A percentile compares a stretch with the other conserved stretches of the same genome.
phyloP scores from a whole-genome alignment of 2,888 invertebrate genomes.

The Marronus borbonicus region DNA sequence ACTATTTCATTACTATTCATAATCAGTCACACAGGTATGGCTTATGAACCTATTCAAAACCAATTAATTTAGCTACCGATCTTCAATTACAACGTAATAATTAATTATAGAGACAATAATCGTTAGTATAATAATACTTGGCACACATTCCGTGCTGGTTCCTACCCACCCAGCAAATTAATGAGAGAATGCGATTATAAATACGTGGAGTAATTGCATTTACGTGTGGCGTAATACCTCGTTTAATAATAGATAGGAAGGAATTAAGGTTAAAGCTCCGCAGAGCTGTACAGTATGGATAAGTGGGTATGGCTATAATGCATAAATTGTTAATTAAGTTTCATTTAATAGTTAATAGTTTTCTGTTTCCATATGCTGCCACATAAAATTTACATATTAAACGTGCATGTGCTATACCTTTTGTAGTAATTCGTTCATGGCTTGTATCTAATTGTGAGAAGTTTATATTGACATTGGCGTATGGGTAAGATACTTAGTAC shows the following conservation, averaged over 20 bases:
- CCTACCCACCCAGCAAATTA: constrained; percentile 21
- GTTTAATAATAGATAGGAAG: constrained; percentile 1
- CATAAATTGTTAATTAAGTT: constrained; percentile 1
- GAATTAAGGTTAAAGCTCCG: neutral
- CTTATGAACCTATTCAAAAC: neutral
- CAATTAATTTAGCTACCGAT: neutral
- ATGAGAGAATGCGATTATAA: constrained; percentile 36
- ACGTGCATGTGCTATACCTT: neutral
- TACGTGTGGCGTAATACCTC: neutral
- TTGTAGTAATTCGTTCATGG: neutral
- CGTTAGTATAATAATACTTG: constrained; percentile 8
- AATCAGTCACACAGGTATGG: neutral
- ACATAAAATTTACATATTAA: neutral
- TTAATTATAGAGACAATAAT: neutral
- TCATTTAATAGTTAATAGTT: constrained; percentile 4
- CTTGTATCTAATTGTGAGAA: neutral
- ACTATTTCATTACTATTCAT: neutral
- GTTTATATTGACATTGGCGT: constrained; percentile 3
- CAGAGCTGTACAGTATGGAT: neutral
- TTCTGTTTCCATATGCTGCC: neutral
- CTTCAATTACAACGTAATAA: constrained; percentile 5
- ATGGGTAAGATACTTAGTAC: neutral
- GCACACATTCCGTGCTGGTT: neutral
- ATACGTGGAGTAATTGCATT: constrained; percentile 22
- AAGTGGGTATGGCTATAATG: neutral